Evolutionary conservation across 1,140 invertebrate genomes (phyloP).

Genomic region (Drosophila varians): DNA sequence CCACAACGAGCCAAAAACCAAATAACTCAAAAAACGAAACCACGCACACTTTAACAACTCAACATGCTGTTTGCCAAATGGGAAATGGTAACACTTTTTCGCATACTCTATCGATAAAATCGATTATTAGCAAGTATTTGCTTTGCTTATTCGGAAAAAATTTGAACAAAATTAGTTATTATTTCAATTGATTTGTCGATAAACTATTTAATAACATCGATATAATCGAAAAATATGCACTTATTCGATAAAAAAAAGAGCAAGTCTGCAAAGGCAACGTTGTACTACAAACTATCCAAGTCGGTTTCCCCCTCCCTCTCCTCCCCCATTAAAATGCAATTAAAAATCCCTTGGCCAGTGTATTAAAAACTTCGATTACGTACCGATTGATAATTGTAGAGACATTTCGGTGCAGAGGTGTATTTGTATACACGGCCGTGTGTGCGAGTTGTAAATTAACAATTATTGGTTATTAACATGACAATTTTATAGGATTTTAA

Average conservation of each 20-base stretch:
- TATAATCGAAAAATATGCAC: no score
- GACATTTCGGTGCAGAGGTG: conserved; percentile 4
- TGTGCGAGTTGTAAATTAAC: conserved; percentile 80
- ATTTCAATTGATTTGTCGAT: no score
- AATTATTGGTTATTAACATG: conserved; percentile 83
- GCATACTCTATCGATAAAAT: not conserved
- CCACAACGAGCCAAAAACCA: conserved; percentile 64
- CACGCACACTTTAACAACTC: not conserved
- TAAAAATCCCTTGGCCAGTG: not conserved
- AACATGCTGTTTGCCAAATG: not conserved
- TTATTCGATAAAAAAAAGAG: not conserved
- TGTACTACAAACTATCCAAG: no score
- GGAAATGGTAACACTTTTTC: not conserved
- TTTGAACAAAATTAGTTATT: no score
- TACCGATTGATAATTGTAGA: not conserved
- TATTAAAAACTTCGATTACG: not conserved
- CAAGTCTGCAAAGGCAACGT: no score
- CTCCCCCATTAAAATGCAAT: no score
- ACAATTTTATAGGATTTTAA: conserved; percentile 83
- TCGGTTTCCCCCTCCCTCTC: no score
- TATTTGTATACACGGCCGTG: conserved; percentile 32
- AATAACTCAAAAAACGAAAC: conserved; percentile 55
- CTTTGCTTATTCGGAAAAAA: no score
- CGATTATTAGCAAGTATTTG: no score
- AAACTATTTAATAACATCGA: no score